Conservation (phyloP, 2,888 invertebrate genomes). For the Vanessa cardui region DNA sequence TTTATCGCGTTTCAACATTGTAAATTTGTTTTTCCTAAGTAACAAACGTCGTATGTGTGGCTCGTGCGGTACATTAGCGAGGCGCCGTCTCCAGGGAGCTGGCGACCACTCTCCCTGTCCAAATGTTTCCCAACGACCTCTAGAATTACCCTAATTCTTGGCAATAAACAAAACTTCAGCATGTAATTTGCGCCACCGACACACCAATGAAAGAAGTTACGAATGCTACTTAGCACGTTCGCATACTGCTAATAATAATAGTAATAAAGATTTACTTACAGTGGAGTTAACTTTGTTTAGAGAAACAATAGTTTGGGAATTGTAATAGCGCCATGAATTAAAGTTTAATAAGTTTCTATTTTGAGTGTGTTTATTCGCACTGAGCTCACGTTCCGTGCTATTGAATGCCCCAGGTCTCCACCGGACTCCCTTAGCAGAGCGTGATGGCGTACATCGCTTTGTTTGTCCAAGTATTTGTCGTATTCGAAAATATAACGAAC, state of each 20-base stretch:
- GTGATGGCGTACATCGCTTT: too few relatives aligned
- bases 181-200: slow-evolving; percentile 31
- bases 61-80: slow-evolving; percentile 12
- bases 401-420: too few relatives aligned
- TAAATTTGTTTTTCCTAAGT: slow-evolving; percentile 1
- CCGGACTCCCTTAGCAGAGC: too few relatives aligned
- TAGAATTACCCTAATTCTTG: slow-evolving; percentile 25
- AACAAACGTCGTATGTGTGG: slow-evolving; percentile 6
- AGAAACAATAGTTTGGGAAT: too few relatives aligned
- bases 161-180: slow-evolving; percentile 31
- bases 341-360: too few relatives aligned
- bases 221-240: background rate
- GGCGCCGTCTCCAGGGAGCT: slow-evolving; percentile 9
- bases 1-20: background rate
- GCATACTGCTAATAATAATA: background rate
- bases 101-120: slow-evolving; percentile 23
- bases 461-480: too few relatives aligned
- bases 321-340: too few relatives aligned
- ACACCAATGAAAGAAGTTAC: slow-evolving; percentile 20
- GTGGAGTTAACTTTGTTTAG: too few relatives aligned
- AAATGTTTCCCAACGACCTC: slow-evolving; percentile 26
- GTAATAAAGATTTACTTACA: too few relatives aligned
- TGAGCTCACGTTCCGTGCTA: too few relatives aligned
- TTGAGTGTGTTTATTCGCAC: too few relatives aligned
- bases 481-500: too few relatives aligned